Percentiles rank a stretch among this genome's conserved stretches.
These are phyloP conservation scores for Drosophila nasuta DNA, from an alignment of 1,140 invertebrate species.

Conservation along the genomic window DNA sequence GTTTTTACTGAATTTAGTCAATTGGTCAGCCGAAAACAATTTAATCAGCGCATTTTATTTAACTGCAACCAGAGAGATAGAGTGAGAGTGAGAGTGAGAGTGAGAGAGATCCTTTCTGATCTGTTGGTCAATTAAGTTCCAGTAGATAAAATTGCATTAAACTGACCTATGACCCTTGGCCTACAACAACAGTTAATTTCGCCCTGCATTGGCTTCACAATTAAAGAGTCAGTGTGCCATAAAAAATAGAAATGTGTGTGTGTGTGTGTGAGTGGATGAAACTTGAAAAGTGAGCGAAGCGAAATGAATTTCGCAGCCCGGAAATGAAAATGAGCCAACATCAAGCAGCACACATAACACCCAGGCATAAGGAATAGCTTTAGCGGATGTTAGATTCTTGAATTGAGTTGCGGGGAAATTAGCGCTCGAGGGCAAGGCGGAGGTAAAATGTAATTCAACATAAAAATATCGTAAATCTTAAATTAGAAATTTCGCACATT, in stretches of 20 bases:
- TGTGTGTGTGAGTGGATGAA: slow-evolving; percentile 14
- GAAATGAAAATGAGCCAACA: slow-evolving; percentile 72
- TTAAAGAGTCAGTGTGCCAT: slow-evolving; percentile 57
- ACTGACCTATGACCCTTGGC: slow-evolving; percentile 7
- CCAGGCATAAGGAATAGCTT: slow-evolving; percentile 6
- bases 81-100: background rate
- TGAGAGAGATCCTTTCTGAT: slow-evolving; percentile 11
- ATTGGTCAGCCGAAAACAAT: slow-evolving; percentile 79
- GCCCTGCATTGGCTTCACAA: slow-evolving; percentile 52
- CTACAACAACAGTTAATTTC: slow-evolving; percentile 60
- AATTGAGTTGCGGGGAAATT: background rate
- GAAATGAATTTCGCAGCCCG: slow-evolving; percentile 70
- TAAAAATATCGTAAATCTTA: slow-evolving; percentile 84
- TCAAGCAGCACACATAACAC: slow-evolving; percentile 30
- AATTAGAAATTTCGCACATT: slow-evolving; percentile 83
- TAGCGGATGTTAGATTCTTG: background rate
- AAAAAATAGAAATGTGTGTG: slow-evolving; percentile 59
- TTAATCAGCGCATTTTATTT: slow-evolving; percentile 67
- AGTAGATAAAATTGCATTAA: slow-evolving; percentile 73
- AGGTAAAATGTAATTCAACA: slow-evolving; percentile 73
- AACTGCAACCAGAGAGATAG: slow-evolving; percentile 12
- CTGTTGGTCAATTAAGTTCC: slow-evolving; percentile 71
- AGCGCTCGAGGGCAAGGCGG: background rate
- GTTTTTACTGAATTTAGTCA: slow-evolving; percentile 62
- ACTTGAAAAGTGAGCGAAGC: slow-evolving; percentile 46